phyloP scores from a whole-genome alignment of 1,140 invertebrate genomes.

The Limonius californicus region DNA sequence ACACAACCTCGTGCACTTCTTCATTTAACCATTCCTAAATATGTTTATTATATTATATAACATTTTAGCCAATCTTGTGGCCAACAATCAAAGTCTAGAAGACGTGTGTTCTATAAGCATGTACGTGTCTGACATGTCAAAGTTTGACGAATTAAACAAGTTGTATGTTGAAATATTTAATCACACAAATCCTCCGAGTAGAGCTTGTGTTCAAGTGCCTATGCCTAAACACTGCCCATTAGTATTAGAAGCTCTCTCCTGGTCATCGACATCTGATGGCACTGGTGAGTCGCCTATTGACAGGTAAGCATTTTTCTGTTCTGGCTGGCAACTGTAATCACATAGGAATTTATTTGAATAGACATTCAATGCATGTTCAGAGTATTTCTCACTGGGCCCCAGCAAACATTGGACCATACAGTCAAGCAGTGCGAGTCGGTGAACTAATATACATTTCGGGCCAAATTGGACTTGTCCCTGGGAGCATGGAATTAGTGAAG shows the following conservation, averaged over 20 bases:
- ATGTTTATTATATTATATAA: background rate
- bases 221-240: conserved; percentile 68
- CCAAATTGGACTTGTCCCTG: conserved; percentile 86
- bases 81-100: conserved; percentile 56
- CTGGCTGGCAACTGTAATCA: too few species aligned
- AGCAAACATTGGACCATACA: conserved; percentile 93
- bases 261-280: conserved; percentile 42
- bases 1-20: background rate
- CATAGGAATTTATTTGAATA: conserved; percentile 30
- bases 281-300: conserved; percentile 32
- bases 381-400: conserved; percentile 94
- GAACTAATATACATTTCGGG: conserved; percentile 84
- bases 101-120: conserved; percentile 77
- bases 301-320: conserved; percentile 25
- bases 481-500: conserved; percentile 67
- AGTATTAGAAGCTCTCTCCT: conserved; percentile 74
- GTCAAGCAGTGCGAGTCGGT: conserved; percentile 78
- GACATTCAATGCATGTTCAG: conserved; percentile 87
- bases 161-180: conserved; percentile 71
- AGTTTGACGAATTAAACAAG: conserved; percentile 73
- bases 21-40: background rate
- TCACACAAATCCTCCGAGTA: conserved; percentile 79
- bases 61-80: conserved; percentile 22
- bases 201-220: conserved; percentile 82
- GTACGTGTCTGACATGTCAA: conserved; percentile 76